Evolutionary conservation across 2,888 invertebrate species (phyloP), one percentile per base, ranked within the genome.

Genomic region (Bhutanitis thaidina): DNA sequence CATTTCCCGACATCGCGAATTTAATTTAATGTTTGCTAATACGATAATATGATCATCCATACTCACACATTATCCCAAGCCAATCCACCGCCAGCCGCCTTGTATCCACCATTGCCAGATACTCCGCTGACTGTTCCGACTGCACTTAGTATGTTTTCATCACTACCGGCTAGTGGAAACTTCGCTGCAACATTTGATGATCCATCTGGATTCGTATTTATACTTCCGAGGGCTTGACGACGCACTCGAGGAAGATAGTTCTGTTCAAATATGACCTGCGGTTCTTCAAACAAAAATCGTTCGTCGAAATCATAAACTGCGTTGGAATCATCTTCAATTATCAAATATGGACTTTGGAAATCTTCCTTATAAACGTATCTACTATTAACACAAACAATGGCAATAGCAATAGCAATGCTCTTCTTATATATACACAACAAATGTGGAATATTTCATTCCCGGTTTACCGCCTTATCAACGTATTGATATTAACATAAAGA

Each of bases 31-130:
- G n/a, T n/a, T n/a, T n/a, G n/a, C n/a, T n/a, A n/a, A n/a, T n/a
- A n/a, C n/a, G n/a, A n/a, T n/a, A n/a, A n/a, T n/a, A n/a, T n/a
- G n/a, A n/a, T n/a, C n/a, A n/a, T n/a, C n/a, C n/a, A 49, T 4
- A 68, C 74, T 72, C 48, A 74, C 75, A 56, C 51, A 44, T 69
- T 69, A n/a, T 71, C 68, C 13, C 65, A 49, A 16, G 66, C 56
- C 39, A 73, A 38, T 7, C 69, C 73, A 13, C 56, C 74, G 1
- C 64, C 62, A 7, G 59, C 69, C 0, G 67, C 54, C 3, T 57
- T 50, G 46, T 51, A 67, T 1, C 55, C 56, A 2, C 60, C 59
- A 15, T 62, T 61, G n/a, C 57, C 51, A 29, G 60, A 59, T 0
- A 55, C 53, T 9, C 53, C 67, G 7, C 47, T 49, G 0, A 65